Conservation (phyloP, 2,888 invertebrate genomes). For the Amphipoea oculea region DNA sequence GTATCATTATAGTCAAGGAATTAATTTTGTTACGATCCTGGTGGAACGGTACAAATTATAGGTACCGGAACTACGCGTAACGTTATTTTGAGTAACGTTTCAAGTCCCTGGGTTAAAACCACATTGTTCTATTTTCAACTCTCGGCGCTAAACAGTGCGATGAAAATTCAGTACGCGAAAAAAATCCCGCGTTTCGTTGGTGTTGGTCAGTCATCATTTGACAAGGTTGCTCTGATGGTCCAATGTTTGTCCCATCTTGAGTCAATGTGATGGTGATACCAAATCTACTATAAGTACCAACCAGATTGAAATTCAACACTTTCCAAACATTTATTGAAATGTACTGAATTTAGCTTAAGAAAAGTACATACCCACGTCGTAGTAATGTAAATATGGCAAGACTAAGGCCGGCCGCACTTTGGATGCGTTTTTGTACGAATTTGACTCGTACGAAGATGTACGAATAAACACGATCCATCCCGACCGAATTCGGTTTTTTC, state of each 20-base stretch:
- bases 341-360: constrained; percentile 20
- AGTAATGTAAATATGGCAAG: neutral
- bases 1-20: too few relatives aligned
- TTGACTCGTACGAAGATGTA: neutral
- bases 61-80: too few relatives aligned
- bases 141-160: neutral
- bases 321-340: constrained; percentile 25
- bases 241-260: constrained; percentile 23
- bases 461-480: neutral
- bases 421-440: neutral
- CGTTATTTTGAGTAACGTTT: too few relatives aligned
- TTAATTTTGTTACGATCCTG: too few relatives aligned
- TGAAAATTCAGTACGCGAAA: neutral
- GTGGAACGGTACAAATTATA: too few relatives aligned
- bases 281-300: constrained; percentile 33
- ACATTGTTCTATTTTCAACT: neutral
- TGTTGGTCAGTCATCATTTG: constrained; percentile 15
- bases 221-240: constrained; percentile 5
- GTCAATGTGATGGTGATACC: constrained; percentile 44
- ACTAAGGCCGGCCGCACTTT: neutral
- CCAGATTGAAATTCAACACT: constrained; percentile 16
- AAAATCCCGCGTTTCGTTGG: neutral
- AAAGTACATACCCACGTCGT: neutral
- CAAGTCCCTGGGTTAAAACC: too few relatives aligned
- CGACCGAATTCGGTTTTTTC: neutral